These are phyloP conservation scores for Achatina immaculata DNA, from an alignment of 1,140 invertebrate genomes.

Conservation along the genomic window DNA sequence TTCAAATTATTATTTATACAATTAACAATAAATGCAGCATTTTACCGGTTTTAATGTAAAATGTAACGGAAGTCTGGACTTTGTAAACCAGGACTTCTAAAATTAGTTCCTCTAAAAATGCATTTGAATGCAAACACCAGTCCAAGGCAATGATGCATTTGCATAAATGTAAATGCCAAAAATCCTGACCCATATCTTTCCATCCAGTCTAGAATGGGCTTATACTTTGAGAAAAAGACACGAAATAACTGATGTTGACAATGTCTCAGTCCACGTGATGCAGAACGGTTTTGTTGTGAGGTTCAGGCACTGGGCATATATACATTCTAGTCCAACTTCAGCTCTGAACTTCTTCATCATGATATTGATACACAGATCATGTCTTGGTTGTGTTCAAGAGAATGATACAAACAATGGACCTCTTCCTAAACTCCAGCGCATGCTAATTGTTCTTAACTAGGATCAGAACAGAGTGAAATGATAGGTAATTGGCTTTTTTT, in stretches of 20 bases:
- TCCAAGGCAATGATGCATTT: not conserved
- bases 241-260: too few species aligned
- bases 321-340: not conserved
- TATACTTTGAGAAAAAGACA: too few species aligned
- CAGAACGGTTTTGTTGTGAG: conserved; percentile 8
- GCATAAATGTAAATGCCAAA: not conserved
- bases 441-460: not conserved
- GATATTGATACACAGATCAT: not conserved
- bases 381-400: not conserved
- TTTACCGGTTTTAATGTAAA: too few species aligned
- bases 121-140: not conserved
- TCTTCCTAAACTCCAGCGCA: not conserved
- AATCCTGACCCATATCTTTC: not conserved
- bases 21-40: not conserved
- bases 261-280: not conserved
- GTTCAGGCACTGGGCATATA: conserved; percentile 21
- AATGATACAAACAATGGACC: not conserved
- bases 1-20: not conserved
- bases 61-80: conserved; percentile 22
- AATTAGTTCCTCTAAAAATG: not conserved
- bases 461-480: not conserved
- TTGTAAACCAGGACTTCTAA: conserved; percentile 30
- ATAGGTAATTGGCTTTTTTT: not conserved
- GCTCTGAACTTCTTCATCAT: not conserved
- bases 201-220: not conserved